Evolutionary conservation across 2,888 invertebrate genomes (phyloP).

Genomic region (Eupeodes latifasciatus): DNA sequence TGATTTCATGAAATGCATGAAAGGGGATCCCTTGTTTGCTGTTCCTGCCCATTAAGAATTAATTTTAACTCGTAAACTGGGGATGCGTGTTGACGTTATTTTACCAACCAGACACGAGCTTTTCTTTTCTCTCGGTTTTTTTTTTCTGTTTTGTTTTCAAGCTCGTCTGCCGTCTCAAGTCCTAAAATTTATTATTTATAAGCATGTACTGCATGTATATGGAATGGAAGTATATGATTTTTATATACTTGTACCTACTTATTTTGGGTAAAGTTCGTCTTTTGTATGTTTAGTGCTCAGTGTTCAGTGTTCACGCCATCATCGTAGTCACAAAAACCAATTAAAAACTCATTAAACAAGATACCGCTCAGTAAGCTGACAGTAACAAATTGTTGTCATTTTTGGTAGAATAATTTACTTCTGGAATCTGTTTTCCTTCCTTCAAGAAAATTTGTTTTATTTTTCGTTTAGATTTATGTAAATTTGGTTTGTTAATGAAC

Average conservation of each 20-base stretch:
- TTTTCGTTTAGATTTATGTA: conserved; percentile 73
- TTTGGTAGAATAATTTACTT: conserved; percentile 74
- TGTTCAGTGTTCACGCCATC: conserved; percentile 49
- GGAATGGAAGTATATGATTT: background rate
- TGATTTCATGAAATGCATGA: conserved; percentile 11
- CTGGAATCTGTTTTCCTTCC: conserved; percentile 69
- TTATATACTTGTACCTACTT: conserved; percentile 21
- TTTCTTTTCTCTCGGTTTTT: background rate
- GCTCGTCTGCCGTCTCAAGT: conserved; percentile 27
- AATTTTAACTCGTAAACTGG: conserved; percentile 58
- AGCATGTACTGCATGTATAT: background rate
- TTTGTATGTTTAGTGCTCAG: conserved; percentile 34
- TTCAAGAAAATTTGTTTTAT: conserved; percentile 69
- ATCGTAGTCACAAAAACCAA: conserved; percentile 68
- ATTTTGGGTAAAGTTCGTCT: conserved; percentile 65
- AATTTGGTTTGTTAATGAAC: conserved; percentile 72
- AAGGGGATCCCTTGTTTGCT: background rate
- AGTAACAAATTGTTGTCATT: conserved; percentile 76
- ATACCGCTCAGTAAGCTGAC: conserved; percentile 74
- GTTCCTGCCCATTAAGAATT: conserved; percentile 55
- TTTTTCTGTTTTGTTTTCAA: background rate
- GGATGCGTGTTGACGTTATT: conserved; percentile 66
- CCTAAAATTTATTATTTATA: conserved; percentile 33
- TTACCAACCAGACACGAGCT: conserved; percentile 21
- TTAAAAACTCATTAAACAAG: conserved; percentile 76